Conservation (phyloP, 2,888 invertebrate species). For the Petrolisthes manimaculis region DNA sequence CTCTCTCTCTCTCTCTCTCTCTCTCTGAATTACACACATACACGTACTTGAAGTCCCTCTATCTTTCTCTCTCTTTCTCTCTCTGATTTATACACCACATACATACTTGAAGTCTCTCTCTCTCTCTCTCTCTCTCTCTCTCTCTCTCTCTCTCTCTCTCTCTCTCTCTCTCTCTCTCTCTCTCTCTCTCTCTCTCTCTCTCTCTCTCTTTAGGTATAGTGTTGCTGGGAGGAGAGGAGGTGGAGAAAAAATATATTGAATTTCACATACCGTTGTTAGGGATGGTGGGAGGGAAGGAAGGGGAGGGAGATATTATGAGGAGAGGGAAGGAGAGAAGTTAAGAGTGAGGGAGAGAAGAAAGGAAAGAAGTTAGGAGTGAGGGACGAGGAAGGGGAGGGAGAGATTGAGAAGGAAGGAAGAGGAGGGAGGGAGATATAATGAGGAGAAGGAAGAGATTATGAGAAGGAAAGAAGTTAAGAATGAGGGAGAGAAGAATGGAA, state of each 20-base stretch:
- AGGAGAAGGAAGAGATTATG: too few species aligned
- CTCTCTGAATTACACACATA: not conserved
- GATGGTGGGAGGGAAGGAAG: not conserved
- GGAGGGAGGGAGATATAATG: not conserved
- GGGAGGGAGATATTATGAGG: not conserved
- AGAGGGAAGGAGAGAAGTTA: not conserved
- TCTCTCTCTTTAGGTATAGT: not conserved
- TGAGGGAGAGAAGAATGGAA: too few species aligned
- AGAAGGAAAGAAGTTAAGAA: too few species aligned
- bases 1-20: constrained; percentile 9
- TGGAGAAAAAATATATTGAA: not conserved
- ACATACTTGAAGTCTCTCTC: not conserved
- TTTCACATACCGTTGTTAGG: not conserved
- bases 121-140: not conserved
- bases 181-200: constrained; percentile 19
- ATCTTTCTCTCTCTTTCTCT: not conserved
- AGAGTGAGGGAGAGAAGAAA: not conserved
- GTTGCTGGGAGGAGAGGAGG: not conserved
- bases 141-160: not conserved
- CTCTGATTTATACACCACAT: not conserved
- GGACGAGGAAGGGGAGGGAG: not conserved
- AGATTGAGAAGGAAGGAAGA: not conserved
- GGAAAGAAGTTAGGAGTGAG: not conserved
- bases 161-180: constrained; percentile 14
- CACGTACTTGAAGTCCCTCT: not conserved